Conservation (phyloP, 1,140 invertebrate genomes). For the Chironomus striatipennis region DNA sequence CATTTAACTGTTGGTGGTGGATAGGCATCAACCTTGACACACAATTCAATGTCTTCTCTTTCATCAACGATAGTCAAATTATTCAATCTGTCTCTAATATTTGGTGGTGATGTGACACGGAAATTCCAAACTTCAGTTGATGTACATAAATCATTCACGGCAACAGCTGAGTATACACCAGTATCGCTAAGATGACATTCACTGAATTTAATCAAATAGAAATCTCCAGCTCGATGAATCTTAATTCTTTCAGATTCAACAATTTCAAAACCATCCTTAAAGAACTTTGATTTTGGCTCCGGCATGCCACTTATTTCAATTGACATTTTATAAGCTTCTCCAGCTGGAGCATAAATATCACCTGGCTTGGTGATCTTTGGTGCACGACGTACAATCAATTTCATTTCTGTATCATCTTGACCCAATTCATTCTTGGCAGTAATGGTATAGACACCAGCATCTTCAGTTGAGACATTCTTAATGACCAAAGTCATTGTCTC, state of each 20-base stretch:
- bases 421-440: slow-evolving; percentile 84
- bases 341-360: slow-evolving; percentile 60
- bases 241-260: slow-evolving; percentile 58
- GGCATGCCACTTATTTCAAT: slow-evolving; percentile 79
- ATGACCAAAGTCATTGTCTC: slow-evolving; percentile 84
- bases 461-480: slow-evolving; percentile 72
- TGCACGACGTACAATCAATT: slow-evolving; percentile 66
- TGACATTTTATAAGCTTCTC: slow-evolving; percentile 58
- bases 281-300: slow-evolving; percentile 70
- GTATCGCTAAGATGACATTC: slow-evolving; percentile 75
- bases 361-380: slow-evolving; percentile 75
- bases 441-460: slow-evolving; percentile 78
- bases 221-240: slow-evolving; percentile 42
- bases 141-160: slow-evolving; percentile 81
- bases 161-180: slow-evolving; percentile 88
- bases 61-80: slow-evolving; percentile 60
- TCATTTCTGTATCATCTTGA: slow-evolving; percentile 63
- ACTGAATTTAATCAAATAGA: slow-evolving; percentile 68
- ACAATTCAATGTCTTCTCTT: slow-evolving; percentile 69
- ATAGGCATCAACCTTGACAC: slow-evolving; percentile 72
- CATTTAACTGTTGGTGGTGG: slow-evolving; percentile 74
- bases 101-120: slow-evolving; percentile 66
- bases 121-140: slow-evolving; percentile 78
- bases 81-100: slow-evolving; percentile 58
- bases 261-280: slow-evolving; percentile 73